Conservation (phyloP, 2,113 vertebrate genomes). For the Sinocyclocheilus anshuiensis region DNA sequence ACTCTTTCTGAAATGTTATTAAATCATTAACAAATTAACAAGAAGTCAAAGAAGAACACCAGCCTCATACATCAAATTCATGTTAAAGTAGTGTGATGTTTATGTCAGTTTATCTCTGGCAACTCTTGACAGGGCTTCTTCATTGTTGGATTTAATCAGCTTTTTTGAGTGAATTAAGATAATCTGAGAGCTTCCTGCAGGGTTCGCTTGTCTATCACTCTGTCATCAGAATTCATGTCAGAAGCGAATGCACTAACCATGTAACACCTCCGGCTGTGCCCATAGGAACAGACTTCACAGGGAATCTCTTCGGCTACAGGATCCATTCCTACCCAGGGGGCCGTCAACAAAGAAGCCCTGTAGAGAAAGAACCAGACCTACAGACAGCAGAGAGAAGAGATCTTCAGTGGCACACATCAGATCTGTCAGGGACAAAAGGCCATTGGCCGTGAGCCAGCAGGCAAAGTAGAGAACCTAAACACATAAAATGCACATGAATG, state of each 20-base stretch:
- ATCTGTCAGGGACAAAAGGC: constrained; percentile 29
- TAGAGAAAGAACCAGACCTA: constrained; percentile 13
- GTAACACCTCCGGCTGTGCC: constrained; percentile 8
- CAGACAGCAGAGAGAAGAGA: constrained; percentile 32
- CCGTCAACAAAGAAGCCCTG: constrained; percentile 43
- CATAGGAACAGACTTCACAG: constrained; percentile 32
- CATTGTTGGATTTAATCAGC: constrained; percentile 2
- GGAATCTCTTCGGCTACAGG: constrained; percentile 23
- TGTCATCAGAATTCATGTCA: constrained; percentile 22
- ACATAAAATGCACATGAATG: background rate
- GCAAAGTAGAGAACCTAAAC: constrained; percentile 40
- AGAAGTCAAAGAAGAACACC: background rate
- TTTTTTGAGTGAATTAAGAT: constrained; percentile 12
- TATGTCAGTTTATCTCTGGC: background rate
- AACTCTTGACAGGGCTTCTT: background rate
- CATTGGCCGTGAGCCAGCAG: background rate
- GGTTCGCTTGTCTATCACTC: background rate
- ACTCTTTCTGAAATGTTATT: background rate
- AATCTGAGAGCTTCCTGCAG: background rate
- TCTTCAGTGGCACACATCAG: constrained; percentile 23
- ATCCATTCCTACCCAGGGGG: constrained; percentile 1
- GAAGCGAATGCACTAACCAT: background rate
- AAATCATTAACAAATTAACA: background rate
- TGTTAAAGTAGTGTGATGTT: background rate
- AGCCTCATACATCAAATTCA: background rate